A percentile compares a stretch with the other conserved stretches of the same genome.
Evolutionary conservation across 2,113 vertebrate species (phyloP).

Genomic region (Ia io): DNA sequence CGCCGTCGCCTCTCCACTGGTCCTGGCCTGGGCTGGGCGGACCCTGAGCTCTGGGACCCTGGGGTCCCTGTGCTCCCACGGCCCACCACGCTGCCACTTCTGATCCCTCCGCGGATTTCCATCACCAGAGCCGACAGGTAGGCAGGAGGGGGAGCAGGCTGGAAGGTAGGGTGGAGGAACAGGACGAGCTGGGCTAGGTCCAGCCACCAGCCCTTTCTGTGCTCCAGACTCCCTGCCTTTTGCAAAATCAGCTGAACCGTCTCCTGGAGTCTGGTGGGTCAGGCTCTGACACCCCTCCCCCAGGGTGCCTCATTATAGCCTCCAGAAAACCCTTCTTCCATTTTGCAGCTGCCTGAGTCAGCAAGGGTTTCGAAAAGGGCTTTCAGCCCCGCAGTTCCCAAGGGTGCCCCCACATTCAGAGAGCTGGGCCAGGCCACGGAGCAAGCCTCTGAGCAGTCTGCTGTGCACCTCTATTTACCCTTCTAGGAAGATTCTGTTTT

Average conservation of each 20-base stretch:
- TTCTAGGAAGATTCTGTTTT: background rate
- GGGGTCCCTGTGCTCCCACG: constrained; percentile 77
- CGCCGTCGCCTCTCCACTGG: constrained; percentile 86
- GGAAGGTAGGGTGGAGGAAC: background rate
- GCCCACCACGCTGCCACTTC: constrained; percentile 87
- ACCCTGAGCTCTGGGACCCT: constrained; percentile 83
- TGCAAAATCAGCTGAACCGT: constrained; percentile 11
- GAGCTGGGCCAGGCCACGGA: background rate
- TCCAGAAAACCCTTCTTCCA: background rate
- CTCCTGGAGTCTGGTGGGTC: background rate
- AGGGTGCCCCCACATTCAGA: background rate
- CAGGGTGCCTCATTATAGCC: background rate
- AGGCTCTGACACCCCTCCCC: background rate
- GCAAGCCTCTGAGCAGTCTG: background rate
- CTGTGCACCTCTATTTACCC: background rate
- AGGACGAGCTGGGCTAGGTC: background rate
- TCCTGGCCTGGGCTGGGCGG: constrained; percentile 82
- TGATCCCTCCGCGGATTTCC: constrained; percentile 87
- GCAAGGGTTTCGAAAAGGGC: background rate
- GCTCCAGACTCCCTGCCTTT: background rate
- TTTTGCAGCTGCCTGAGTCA: background rate
- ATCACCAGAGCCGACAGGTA: constrained; percentile 88
- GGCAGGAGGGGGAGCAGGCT: background rate
- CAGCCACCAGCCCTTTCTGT: background rate
- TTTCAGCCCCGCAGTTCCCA: background rate